Percentiles rank a stretch among this genome's conserved stretches.
phyloP scores from a whole-genome alignment of 2,888 invertebrate species.

The Pollenia angustigena region DNA sequence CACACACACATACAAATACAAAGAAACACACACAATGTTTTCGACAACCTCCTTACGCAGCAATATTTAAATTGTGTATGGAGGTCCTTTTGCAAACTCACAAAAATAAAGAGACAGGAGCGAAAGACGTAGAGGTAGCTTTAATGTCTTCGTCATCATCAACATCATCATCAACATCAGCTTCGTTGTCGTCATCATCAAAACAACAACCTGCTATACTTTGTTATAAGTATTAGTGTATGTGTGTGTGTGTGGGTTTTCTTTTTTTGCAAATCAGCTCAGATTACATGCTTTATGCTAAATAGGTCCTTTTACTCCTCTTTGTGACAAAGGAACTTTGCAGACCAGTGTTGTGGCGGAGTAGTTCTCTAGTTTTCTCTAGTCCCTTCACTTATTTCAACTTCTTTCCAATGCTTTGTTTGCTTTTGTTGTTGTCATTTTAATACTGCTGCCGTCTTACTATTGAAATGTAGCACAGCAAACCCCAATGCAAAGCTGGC shows the following conservation, averaged over 20 bases:
- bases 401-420: neutral
- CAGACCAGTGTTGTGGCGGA: neutral
- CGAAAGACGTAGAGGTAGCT: neutral
- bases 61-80: neutral
- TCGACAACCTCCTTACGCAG: slow-evolving; percentile 19
- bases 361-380: neutral
- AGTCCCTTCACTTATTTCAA: neutral
- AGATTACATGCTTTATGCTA: slow-evolving; percentile 71
- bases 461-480: slow-evolving; percentile 35
- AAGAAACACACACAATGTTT: neutral
- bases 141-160: slow-evolving; percentile 33
- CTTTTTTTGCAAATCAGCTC: slow-evolving; percentile 61
- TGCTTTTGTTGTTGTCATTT: slow-evolving; percentile 26
- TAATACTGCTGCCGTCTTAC: slow-evolving; percentile 22
- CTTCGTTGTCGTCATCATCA: slow-evolving; percentile 29
- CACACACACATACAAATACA: neutral
- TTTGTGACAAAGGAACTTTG: slow-evolving; percentile 41
- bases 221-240: slow-evolving; percentile 25
- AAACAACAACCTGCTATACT: slow-evolving; percentile 47
- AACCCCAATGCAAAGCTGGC: slow-evolving; percentile 34
- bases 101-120: neutral
- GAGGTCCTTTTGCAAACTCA: slow-evolving; percentile 16
- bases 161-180: neutral
- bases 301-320: slow-evolving; percentile 36
- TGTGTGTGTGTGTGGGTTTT: neutral